phyloP scores from a whole-genome alignment of 2,888 invertebrate genomes.

The Ethmia dodecea region DNA sequence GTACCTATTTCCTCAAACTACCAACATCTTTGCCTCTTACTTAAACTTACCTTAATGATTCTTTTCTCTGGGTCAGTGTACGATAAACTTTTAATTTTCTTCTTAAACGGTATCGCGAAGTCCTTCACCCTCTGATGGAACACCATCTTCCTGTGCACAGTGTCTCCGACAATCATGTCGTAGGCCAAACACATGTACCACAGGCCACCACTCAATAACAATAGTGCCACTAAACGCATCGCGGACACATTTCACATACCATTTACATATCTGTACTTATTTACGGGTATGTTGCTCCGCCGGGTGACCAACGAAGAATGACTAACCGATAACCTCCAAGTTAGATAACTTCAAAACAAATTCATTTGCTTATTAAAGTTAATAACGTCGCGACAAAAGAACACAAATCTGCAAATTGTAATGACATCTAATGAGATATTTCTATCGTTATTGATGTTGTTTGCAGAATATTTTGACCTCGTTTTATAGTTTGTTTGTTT shows the following conservation, averaged over 20 bases:
- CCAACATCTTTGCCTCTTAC: too few species aligned
- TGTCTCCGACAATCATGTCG: conserved; percentile 69
- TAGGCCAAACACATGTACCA: conserved; percentile 40
- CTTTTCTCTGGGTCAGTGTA: conserved; percentile 61
- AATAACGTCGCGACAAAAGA: too few species aligned
- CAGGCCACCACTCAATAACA: conserved; percentile 29
- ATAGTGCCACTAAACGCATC: conserved; percentile 51
- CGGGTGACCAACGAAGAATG: conserved; percentile 28
- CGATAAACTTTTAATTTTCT: conserved; percentile 54
- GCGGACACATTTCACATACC: conserved; percentile 43
- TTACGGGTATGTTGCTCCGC: conserved; percentile 15
- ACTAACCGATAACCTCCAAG: conserved; percentile 46
- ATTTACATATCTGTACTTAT: too few species aligned
- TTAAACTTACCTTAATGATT: conserved; percentile 57
- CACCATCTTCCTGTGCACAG: conserved; percentile 68
- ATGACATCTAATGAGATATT: too few species aligned
- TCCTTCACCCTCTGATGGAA: conserved; percentile 68
- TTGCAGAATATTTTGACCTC: too few species aligned
- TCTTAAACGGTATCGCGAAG: conserved; percentile 68
- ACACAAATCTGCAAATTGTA: too few species aligned
- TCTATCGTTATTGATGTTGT: too few species aligned
- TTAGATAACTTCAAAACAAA: conserved; percentile 25
- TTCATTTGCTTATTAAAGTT: too few species aligned
- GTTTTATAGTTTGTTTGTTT: neutral
- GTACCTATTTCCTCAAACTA: too few species aligned